Base-by-base conservation (phyloP, 2,888 invertebrate genomes). In the Cosmia trapezina region DNA sequence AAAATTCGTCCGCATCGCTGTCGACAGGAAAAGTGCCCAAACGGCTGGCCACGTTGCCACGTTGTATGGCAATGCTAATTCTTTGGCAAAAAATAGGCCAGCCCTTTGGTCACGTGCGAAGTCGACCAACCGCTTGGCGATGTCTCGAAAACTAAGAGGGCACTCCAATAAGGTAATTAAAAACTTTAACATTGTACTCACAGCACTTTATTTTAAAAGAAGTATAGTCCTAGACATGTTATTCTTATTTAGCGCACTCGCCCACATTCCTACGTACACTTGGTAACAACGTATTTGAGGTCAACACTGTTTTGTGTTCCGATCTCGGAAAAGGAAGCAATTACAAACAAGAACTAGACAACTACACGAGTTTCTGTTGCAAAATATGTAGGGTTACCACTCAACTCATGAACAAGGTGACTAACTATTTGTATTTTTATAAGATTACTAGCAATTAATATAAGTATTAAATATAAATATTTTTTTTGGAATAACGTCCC, bases 271-370 rank as follows among this genome's bases (percentile, higher is more conserved):
- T 49, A 51, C 7, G 1, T 8, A 71, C 9, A 49, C 49, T 43
- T 19, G 28, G 43, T 54, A 28, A 19, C 19, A 11, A 43, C 22
- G n/a, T n/a, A 11, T 62, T 59, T 22, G 49, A 76, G 66, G 78
- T 67, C 65, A 71, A 4, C 22, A 12, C 51, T n/a, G 54, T 56
- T 71, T 59, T 33, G 53, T 53, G 43, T 62, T 69, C 37, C n/a
- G 49, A 70, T 56, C n/a, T 70, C 61, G 61, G 67, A 75, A 56
- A 33, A n/a, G 77, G 63, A 76, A 76, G 61, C 67, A 12, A 62
- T 47, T 33, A 67, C 12, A 17, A 37, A 70, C 43, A n/a, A 70
- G 28, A 47, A 63, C 51, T 60, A 43, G 22, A 7, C 12, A 60
- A 49, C 12, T 54, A 51, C 62, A 41, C 17, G 61, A 53, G 22